phyloP scores from a whole-genome alignment of 2,113 vertebrate species.

The Pholis gunnellus region DNA sequence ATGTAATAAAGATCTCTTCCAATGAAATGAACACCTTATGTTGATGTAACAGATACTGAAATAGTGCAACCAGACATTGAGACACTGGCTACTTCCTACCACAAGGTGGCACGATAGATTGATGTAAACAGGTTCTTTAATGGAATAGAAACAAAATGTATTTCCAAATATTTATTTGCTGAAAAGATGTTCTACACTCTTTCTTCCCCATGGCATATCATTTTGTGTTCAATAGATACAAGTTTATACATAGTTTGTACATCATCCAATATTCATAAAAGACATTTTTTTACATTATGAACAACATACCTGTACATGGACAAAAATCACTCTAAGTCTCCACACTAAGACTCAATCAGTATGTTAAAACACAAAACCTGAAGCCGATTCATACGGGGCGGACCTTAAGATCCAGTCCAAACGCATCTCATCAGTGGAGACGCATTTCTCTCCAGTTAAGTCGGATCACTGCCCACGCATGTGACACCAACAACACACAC shows the following conservation, averaged over 20 bases:
- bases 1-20: slow-evolving; percentile 30
- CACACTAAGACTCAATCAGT: slow-evolving; percentile 57
- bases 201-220: slow-evolving; percentile 57
- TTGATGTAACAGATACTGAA: not conserved
- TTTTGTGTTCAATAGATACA: slow-evolving; percentile 68
- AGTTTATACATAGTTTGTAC: slow-evolving; percentile 76
- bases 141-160: not conserved
- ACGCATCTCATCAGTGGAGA: not conserved
- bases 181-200: slow-evolving; percentile 54
- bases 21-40: not conserved
- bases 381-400: slow-evolving; percentile 20
- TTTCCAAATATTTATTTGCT: slow-evolving; percentile 75
- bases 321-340: slow-evolving; percentile 36
- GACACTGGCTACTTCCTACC: slow-evolving; percentile 5
- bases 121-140: not conserved
- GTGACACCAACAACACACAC: slow-evolving; percentile 12
- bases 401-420: slow-evolving; percentile 30
- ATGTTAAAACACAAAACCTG: slow-evolving; percentile 34
- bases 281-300: slow-evolving; percentile 71
- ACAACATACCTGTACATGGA: slow-evolving; percentile 68
- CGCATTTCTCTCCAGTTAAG: slow-evolving; percentile 6
- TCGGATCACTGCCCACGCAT: not conserved
- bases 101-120: slow-evolving; percentile 41
- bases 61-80: not conserved
- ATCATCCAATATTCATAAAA: slow-evolving; percentile 69